These are phyloP conservation scores for Sebastes vulpes DNA, from an alignment of 2,797 vertebrate genomes.

Conservation along the genomic window DNA sequence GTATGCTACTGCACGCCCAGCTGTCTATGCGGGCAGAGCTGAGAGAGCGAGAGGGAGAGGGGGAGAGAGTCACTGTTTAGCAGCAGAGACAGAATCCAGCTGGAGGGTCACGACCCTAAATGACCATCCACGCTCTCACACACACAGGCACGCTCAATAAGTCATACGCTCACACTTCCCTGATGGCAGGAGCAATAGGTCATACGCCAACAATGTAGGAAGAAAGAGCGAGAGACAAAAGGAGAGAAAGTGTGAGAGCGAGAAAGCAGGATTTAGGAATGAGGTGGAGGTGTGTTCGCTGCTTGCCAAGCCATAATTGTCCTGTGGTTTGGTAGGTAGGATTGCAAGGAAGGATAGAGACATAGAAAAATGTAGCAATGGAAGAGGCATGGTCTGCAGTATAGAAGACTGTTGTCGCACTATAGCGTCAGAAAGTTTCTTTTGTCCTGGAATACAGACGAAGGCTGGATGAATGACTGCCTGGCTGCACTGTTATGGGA, in stretches of 20 bases:
- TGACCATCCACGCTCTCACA: conserved; percentile 59
- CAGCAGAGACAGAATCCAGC: conserved; percentile 72
- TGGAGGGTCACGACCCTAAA: conserved; percentile 74
- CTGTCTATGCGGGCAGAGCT: conserved; percentile 72
- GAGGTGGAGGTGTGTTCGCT: conserved; percentile 25
- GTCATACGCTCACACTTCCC: conserved; percentile 64
- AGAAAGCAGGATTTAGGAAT: conserved; percentile 32
- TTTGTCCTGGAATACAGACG: conserved; percentile 71
- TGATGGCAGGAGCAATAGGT: conserved; percentile 74
- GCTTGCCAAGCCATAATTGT: conserved; percentile 49
- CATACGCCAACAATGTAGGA: conserved; percentile 55
- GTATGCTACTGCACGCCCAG: conserved; percentile 71
- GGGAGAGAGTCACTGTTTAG: conserved; percentile 68
- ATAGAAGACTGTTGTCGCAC: conserved; percentile 46
- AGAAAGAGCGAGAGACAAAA: conserved; percentile 8
- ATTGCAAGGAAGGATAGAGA: conserved; percentile 4
- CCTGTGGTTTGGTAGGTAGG: conserved; percentile 24
- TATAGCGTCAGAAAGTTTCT: conserved; percentile 60
- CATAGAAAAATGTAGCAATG: conserved; percentile 3
- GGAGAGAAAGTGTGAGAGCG: not conserved
- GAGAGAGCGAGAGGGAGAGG: conserved; percentile 28
- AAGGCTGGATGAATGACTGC: conserved; percentile 27
- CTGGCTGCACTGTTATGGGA: conserved; percentile 34
- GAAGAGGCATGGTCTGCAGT: conserved; percentile 40
- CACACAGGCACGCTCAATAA: conserved; percentile 54